These are phyloP conservation scores for Lasioglossum calceatum DNA, from an alignment of 2,888 invertebrate species.

Conservation along the genomic window DNA sequence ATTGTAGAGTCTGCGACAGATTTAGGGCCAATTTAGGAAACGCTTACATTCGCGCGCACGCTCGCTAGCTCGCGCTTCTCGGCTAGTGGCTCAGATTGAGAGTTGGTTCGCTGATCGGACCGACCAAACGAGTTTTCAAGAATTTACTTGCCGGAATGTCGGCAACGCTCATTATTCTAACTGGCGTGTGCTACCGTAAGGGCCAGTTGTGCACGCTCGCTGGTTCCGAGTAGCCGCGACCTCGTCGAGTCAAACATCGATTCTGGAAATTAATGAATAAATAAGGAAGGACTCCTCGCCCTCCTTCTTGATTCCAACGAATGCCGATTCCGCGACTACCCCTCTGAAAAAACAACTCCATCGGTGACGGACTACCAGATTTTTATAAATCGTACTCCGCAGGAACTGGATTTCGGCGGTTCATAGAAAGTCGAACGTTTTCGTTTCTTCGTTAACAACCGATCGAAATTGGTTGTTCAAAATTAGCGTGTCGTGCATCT, in stretches of 20 bases:
- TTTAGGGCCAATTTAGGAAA: constrained; percentile 75
- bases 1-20: constrained; percentile 8
- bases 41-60: constrained; percentile 61
- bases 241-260: constrained; percentile 64
- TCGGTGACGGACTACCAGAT: constrained; percentile 1
- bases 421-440: not conserved
- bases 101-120: constrained; percentile 73
- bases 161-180: constrained; percentile 78
- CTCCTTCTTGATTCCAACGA: constrained; percentile 23
- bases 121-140: constrained; percentile 81
- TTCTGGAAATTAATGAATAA: constrained; percentile 70
- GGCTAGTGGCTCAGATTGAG: constrained; percentile 73
- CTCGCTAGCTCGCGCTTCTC: constrained; percentile 21
- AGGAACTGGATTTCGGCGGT: not conserved
- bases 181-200: constrained; percentile 74
- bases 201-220: constrained; percentile 49
- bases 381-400: constrained; percentile 30
- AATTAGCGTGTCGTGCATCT: not conserved
- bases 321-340: constrained; percentile 26
- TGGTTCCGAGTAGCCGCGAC: constrained; percentile 61
- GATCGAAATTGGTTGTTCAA: too few relatives aligned
- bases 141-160: constrained; percentile 81
- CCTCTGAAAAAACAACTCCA: constrained; percentile 23
- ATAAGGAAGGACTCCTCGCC: constrained; percentile 48
- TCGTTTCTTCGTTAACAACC: not conserved